These are phyloP conservation scores for Pseudonaja textilis DNA, from an alignment of 2,113 vertebrate genomes.

Conservation along the genomic window DNA sequence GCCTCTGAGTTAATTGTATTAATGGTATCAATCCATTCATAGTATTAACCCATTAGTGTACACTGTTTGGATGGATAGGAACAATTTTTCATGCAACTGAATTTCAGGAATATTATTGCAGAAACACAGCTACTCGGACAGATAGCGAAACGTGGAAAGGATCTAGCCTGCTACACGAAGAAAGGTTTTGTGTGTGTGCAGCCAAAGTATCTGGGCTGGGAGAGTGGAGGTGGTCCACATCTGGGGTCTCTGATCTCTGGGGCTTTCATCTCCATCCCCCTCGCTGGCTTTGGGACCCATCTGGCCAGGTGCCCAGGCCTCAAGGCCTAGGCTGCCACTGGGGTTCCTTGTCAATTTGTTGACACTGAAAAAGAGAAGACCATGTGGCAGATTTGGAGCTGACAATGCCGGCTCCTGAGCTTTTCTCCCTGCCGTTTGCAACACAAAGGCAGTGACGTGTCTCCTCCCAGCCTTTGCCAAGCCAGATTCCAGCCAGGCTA, in stretches of 20 bases:
- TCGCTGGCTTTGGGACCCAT: background rate
- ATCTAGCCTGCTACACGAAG: background rate
- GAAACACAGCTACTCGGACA: background rate
- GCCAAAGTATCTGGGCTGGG: background rate
- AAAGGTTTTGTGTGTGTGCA: background rate
- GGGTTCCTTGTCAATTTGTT: background rate
- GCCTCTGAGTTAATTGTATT: background rate
- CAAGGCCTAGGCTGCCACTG: background rate
- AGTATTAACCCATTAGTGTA: background rate
- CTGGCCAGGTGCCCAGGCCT: conserved; percentile 7
- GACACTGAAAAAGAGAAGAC: conserved; percentile 5
- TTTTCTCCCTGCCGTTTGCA: conserved; percentile 5
- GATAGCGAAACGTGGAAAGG: background rate
- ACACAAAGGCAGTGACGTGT: conserved; percentile 6
- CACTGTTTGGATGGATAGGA: background rate
- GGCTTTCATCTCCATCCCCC: background rate
- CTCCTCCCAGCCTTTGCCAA: conserved; percentile 19
- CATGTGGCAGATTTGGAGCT: conserved; percentile 17
- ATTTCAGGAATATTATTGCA: background rate
- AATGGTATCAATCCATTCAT: background rate
- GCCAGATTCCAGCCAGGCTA: conserved; percentile 35
- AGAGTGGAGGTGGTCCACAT: background rate
- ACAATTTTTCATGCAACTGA: background rate
- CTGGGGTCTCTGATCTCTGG: background rate
- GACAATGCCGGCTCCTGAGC: conserved; percentile 19